These are phyloP conservation scores for Amblyornis subalaris DNA, from an alignment of 2,113 vertebrate genomes.

Conservation along the genomic window DNA sequence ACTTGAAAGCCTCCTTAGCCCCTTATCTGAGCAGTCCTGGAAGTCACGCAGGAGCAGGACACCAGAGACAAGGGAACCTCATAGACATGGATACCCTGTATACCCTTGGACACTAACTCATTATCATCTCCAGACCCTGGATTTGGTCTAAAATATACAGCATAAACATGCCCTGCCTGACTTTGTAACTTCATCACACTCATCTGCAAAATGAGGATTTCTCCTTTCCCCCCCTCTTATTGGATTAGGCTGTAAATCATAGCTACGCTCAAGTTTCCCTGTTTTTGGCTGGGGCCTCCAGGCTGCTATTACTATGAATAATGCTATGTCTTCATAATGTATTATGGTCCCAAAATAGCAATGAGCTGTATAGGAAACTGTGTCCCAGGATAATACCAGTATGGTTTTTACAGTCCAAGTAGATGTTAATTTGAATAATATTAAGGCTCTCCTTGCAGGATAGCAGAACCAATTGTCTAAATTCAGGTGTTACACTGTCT, in stretches of 20 bases:
- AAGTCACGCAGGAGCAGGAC: rapidly evolving
- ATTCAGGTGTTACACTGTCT: neutral
- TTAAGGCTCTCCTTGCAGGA: neutral
- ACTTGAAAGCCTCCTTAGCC: neutral
- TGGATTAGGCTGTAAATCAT: neutral
- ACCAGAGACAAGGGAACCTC: neutral
- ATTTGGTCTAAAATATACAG: neutral
- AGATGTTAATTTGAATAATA: neutral
- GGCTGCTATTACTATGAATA: conserved; percentile 2
- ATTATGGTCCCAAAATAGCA: neutral
- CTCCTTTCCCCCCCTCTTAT: neutral
- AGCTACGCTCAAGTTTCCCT: neutral
- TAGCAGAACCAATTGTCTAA: neutral
- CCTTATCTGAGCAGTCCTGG: neutral
- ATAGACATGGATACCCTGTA: rapidly evolving
- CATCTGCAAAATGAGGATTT: neutral
- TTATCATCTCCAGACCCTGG: neutral
- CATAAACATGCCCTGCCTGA: neutral
- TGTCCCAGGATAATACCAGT: neutral
- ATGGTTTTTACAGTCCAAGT: neutral
- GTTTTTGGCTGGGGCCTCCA: neutral
- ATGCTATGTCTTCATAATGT: neutral
- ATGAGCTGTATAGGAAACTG: neutral
- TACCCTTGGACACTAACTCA: rapidly evolving
- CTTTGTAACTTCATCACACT: neutral